Percentiles rank a stretch among this genome's conserved stretches.
Conservation (phyloP, 2,888 invertebrate species). For the Gisinianus flammeolus region DNA sequence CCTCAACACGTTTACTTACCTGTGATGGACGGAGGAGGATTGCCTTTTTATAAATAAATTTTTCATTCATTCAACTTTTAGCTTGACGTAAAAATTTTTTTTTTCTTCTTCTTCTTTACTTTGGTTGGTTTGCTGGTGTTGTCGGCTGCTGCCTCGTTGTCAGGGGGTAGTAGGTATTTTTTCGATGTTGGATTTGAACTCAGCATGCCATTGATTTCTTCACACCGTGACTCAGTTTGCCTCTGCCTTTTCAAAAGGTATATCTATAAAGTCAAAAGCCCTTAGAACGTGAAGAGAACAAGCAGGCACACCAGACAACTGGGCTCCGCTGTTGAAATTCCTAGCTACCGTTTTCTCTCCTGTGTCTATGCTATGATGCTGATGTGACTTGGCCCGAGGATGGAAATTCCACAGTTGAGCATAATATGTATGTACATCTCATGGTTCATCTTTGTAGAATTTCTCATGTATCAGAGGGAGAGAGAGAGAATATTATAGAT, state of each 20-base stretch:
- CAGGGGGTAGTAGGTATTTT: constrained; percentile 40
- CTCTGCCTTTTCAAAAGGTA: constrained; percentile 42
- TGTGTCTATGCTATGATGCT: constrained; percentile 30
- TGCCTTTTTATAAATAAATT: constrained; percentile 38
- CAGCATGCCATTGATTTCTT: constrained; percentile 58
- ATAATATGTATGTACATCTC: constrained; percentile 14
- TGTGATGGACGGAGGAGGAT: constrained; percentile 26
- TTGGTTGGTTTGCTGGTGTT: constrained; percentile 28
- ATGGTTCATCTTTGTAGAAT: neutral
- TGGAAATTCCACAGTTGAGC: constrained; percentile 47
- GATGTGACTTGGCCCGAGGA: constrained; percentile 48
- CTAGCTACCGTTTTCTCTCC: constrained; percentile 51
- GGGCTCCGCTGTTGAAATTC: constrained; percentile 58
- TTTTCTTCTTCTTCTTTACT: neutral
- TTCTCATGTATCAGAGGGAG: neutral
- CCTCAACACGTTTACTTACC: constrained; percentile 21
- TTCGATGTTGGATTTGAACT: constrained; percentile 55
- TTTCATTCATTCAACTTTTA: constrained; percentile 38
- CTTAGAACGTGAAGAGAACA: constrained; percentile 16
- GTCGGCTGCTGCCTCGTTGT: constrained; percentile 37
- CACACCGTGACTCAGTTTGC: constrained; percentile 55
- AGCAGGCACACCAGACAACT: constrained; percentile 40
- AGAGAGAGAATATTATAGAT: constrained; percentile 5
- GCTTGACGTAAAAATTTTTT: constrained; percentile 29
- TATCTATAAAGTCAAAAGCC: constrained; percentile 39